phyloP scores from a whole-genome alignment of 2,113 vertebrate genomes.

The Laticauda laticaudata region DNA sequence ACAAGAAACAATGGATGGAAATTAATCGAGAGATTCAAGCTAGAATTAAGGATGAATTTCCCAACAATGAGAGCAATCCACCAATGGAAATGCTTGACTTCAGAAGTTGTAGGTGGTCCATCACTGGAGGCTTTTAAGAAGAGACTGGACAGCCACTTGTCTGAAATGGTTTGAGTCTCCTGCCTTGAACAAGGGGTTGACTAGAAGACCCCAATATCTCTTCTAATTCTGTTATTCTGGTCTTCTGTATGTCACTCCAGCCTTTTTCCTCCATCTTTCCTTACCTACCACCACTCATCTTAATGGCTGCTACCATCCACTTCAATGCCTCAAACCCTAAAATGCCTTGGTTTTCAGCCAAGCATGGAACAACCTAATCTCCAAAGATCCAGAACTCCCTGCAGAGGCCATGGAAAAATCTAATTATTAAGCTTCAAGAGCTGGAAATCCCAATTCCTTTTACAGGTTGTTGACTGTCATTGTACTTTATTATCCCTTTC shows the following conservation, averaged over 20 bases:
- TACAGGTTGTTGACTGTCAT: not conserved
- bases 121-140: not conserved
- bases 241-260: not conserved
- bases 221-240: not conserved
- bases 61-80: not conserved
- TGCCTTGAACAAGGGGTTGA: not conserved
- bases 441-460: not conserved
- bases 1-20: not conserved
- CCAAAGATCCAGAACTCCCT: not conserved
- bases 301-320: not conserved
- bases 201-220: not conserved
- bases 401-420: not conserved
- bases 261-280: not conserved
- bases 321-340: not conserved
- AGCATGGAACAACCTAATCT: not conserved
- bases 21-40: not conserved
- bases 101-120: not conserved
- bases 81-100: not conserved
- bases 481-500: not conserved
- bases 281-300: not conserved
- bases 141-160: not conserved
- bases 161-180: not conserved
- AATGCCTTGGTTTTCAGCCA: not conserved
- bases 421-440: not conserved
- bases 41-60: not conserved